phyloP scores from a whole-genome alignment of 2,888 invertebrate genomes.

The Catocala sponsa region DNA sequence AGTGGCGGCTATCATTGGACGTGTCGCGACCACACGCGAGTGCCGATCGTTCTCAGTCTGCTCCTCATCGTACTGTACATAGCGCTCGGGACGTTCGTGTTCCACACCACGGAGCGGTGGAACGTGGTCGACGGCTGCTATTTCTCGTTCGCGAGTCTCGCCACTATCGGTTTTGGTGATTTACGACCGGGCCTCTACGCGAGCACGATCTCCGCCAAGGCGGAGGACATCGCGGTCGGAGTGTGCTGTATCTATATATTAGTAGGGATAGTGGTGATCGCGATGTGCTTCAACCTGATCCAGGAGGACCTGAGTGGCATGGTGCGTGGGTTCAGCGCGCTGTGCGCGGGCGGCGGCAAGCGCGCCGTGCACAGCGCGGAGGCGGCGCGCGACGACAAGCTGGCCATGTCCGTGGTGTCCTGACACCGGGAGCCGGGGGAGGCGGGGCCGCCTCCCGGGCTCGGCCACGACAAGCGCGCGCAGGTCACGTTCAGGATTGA shows the following conservation, averaged over 20 bases:
- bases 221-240: constrained; percentile 91
- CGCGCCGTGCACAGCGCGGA: constrained; percentile 81
- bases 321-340: constrained; percentile 59
- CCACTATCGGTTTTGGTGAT: constrained; percentile 95
- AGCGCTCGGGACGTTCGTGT: constrained; percentile 95
- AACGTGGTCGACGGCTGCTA: constrained; percentile 95
- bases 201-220: constrained; percentile 78
- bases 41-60: constrained; percentile 96
- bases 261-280: constrained; percentile 94
- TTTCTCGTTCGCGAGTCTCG: constrained; percentile 93
- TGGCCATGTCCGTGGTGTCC: constrained; percentile 85
- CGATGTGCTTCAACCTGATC: constrained; percentile 95
- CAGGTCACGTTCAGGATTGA: constrained; percentile 76
- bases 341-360: constrained; percentile 66
- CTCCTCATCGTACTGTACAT: constrained; percentile 95
- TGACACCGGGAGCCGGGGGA: constrained; percentile 86
- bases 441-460: constrained; percentile 66
- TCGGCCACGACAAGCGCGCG: constrained; percentile 62
- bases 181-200: constrained; percentile 90
- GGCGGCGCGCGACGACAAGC: constrained; percentile 79
- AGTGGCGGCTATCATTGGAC: constrained; percentile 75
- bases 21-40: constrained; percentile 90
- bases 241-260: constrained; percentile 94
- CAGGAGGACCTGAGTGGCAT: constrained; percentile 91
- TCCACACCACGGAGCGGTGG: constrained; percentile 97